A percentile compares a stretch with the other conserved stretches of the same genome.
phyloP scores from a whole-genome alignment of 2,888 invertebrate species.

The Caenorhabditis becei region DNA sequence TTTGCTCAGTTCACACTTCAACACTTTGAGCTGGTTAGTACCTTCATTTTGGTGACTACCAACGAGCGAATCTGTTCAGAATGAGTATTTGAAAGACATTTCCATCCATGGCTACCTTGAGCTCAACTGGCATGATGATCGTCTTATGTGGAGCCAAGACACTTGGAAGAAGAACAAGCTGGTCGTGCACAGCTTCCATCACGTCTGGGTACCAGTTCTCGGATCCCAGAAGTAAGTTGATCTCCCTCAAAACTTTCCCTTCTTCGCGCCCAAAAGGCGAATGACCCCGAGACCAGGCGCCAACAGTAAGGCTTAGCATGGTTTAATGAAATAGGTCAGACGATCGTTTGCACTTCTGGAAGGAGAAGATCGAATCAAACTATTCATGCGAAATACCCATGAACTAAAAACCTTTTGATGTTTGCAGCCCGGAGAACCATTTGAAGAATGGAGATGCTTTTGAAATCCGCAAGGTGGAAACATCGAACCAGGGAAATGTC shows the following conservation, averaged over 20 bases:
- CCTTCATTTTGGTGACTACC: neutral
- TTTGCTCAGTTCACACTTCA: slow-evolving; percentile 80
- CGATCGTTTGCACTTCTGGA: slow-evolving; percentile 7
- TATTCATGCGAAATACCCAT: slow-evolving; percentile 10
- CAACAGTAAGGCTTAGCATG: slow-evolving; percentile 8
- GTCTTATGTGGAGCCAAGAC: slow-evolving; percentile 61
- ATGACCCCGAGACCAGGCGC: slow-evolving; percentile 8
- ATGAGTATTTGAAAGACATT: slow-evolving; percentile 80
- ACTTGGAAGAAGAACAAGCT: slow-evolving; percentile 78
- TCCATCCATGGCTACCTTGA: slow-evolving; percentile 74
- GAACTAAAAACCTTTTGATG: neutral
- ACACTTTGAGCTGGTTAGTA: slow-evolving; percentile 79
- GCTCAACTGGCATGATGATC: slow-evolving; percentile 70
- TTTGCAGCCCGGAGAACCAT: slow-evolving; percentile 77
- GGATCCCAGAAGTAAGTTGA: slow-evolving; percentile 71
- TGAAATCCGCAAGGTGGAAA: slow-evolving; percentile 77
- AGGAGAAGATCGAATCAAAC: neutral
- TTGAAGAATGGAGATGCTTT: slow-evolving; percentile 80
- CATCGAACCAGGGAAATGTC: slow-evolving; percentile 77
- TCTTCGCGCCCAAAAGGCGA: slow-evolving; percentile 13
- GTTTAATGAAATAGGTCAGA: slow-evolving; percentile 42
- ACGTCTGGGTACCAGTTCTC: slow-evolving; percentile 80
- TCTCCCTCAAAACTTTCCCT: neutral
- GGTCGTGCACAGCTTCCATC: slow-evolving; percentile 78
- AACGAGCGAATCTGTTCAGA: slow-evolving; percentile 60